These are phyloP conservation scores for Glaucopsyche alexis DNA, from an alignment of 2,888 invertebrate species.

Conservation along the genomic window DNA sequence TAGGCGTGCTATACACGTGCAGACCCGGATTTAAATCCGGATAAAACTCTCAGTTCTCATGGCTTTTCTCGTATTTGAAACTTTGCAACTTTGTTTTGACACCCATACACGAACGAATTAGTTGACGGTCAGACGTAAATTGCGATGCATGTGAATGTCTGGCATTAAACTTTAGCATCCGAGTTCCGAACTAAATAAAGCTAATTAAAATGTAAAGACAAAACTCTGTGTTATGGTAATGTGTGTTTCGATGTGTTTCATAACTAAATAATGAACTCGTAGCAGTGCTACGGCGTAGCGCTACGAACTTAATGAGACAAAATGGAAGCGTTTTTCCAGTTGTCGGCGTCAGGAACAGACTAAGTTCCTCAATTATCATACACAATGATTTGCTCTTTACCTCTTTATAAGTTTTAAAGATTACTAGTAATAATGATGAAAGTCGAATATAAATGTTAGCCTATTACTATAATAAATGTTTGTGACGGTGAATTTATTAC, in stretches of 20 bases:
- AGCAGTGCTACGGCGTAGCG: background rate
- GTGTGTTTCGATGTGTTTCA: slow-evolving; percentile 8
- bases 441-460: too few species aligned
- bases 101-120: background rate
- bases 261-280: background rate
- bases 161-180: background rate
- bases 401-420: too few species aligned
- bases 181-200: slow-evolving; percentile 27
- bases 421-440: too few species aligned
- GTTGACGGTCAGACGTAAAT: background rate
- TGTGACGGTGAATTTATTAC: too few species aligned
- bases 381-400: background rate
- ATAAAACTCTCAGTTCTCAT: background rate
- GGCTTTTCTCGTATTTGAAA: too few species aligned
- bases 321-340: slow-evolving; percentile 9
- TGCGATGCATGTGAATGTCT: background rate
- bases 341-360: background rate
- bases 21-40: background rate
- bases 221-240: slow-evolving; percentile 13
- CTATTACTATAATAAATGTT: too few species aligned
- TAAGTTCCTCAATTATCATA: background rate
- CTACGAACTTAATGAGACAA: slow-evolving; percentile 4
- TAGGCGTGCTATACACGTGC: background rate
- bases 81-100: too few species aligned
- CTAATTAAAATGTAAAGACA: slow-evolving; percentile 3